Conservation (phyloP, 2,797 vertebrate species). For the Artibeus lituratus region DNA sequence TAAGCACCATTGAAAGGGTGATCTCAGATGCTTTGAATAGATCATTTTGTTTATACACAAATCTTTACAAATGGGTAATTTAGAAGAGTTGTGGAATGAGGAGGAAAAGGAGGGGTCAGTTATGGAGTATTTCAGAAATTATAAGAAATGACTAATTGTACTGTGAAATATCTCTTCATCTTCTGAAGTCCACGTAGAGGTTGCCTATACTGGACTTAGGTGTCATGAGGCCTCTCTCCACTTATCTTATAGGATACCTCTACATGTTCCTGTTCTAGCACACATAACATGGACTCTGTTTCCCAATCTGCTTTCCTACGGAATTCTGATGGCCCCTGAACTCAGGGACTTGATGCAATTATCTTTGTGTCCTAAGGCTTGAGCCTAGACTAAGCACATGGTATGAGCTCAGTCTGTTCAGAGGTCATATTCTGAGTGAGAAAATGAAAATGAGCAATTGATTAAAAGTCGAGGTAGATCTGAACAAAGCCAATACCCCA, state of each 20-base stretch:
- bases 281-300: not conserved
- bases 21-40: not conserved
- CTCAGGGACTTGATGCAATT: not conserved
- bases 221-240: not conserved
- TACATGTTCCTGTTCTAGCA: not conserved
- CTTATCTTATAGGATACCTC: not conserved
- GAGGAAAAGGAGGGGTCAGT: not conserved
- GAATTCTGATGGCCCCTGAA: not conserved
- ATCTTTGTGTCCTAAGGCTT: not conserved
- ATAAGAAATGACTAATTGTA: not conserved
- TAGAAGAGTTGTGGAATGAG: not conserved
- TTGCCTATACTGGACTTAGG: not conserved
- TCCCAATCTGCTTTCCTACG: not conserved
- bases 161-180: not conserved
- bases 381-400: not conserved
- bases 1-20: not conserved
- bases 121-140: not conserved
- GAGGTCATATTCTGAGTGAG: not conserved
- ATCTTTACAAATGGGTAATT: not conserved
- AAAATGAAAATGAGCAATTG: not conserved
- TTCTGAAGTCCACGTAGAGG: not conserved
- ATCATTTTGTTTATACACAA: not conserved
- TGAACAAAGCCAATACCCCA: not conserved
- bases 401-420: not conserved
- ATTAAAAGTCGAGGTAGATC: not conserved